These are phyloP conservation scores for Danionella cerebrum DNA, from an alignment of 2,113 vertebrate species.

Conservation along the genomic window DNA sequence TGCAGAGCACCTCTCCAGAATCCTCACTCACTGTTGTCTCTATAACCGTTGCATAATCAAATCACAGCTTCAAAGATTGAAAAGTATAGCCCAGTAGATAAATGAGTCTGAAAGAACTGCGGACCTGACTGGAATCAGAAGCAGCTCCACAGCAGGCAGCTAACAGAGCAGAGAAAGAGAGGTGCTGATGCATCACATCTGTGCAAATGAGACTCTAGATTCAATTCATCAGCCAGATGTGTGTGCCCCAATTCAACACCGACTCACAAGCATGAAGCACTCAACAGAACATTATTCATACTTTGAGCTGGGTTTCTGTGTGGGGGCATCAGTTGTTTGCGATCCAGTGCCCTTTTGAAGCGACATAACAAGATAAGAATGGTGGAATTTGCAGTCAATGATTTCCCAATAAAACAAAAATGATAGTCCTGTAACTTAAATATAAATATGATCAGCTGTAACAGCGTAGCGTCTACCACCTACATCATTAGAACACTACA, in stretches of 20 bases:
- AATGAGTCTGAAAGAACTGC: neutral
- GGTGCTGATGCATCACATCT: neutral
- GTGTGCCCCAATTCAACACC: neutral
- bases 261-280: neutral
- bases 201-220: neutral
- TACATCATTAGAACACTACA: no score
- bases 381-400: no score
- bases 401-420: no score
- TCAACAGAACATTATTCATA: neutral
- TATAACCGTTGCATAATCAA: neutral
- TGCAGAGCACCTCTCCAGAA: no score
- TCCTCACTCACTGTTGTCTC: no score
- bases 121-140: conserved; percentile 25
- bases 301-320: no score
- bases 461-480: no score
- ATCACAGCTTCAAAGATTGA: neutral
- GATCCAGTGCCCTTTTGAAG: no score
- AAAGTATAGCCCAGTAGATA: neutral
- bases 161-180: neutral
- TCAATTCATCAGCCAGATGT: neutral
- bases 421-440: no score
- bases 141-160: neutral
- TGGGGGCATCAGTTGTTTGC: no score
- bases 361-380: no score
- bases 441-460: no score